Conservation (phyloP, 2,113 vertebrate species). For the Apaloderma vittatum region DNA sequence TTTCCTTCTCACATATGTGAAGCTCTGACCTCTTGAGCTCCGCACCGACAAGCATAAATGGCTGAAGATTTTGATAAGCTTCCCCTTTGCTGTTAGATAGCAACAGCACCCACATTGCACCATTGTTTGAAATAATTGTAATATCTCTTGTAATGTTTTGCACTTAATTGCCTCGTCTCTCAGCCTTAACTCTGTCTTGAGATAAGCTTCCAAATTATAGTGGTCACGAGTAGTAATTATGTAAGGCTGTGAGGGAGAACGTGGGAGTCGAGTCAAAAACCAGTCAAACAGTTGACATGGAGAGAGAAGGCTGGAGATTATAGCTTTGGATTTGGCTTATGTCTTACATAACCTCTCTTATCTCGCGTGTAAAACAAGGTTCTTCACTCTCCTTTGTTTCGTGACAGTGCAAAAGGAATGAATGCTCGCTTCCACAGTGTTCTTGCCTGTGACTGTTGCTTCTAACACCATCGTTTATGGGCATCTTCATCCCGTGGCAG, state of each 20-base stretch:
- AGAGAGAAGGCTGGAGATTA: slow-evolving; percentile 15
- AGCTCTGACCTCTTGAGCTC: background rate
- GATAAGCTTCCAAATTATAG: slow-evolving; percentile 40
- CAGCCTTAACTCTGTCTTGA: background rate
- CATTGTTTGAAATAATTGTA: background rate
- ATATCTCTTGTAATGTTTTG: background rate
- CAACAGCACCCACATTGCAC: background rate
- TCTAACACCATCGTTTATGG: background rate
- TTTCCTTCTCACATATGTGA: background rate
- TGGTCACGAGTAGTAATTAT: background rate
- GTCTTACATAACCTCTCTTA: background rate
- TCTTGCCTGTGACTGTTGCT: background rate
- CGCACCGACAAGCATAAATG: background rate
- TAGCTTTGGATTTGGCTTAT: background rate
- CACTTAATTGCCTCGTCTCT: background rate
- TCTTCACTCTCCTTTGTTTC: background rate
- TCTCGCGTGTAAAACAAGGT: background rate
- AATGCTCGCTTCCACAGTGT: background rate
- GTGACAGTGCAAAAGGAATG: background rate
- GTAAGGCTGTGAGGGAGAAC: background rate
- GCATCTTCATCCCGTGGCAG: background rate
- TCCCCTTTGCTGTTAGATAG: background rate
- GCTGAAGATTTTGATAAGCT: background rate
- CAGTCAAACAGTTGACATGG: background rate
- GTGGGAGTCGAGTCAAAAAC: background rate